Conservation (phyloP, 2,888 invertebrate species). For the Cephus rjabovi region DNA sequence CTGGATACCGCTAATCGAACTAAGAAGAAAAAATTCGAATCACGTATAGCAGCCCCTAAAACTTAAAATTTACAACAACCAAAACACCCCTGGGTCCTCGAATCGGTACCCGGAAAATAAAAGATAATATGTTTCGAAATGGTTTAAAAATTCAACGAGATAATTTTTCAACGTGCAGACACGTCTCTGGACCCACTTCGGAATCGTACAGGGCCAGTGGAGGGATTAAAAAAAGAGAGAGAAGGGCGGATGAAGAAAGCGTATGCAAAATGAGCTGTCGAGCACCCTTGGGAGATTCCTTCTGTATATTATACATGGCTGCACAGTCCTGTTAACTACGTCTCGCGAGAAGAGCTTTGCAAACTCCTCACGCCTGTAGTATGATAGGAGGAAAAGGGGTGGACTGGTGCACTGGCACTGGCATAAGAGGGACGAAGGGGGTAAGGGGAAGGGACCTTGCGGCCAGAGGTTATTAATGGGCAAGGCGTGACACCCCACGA, state of each 20-base stretch:
- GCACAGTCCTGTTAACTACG: constrained; percentile 53
- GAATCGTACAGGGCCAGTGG: no score
- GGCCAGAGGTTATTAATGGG: constrained; percentile 59
- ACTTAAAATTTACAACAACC: not conserved
- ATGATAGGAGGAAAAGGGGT: constrained; percentile 25
- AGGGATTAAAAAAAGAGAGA: no score
- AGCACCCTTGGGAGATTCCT: constrained; percentile 55
- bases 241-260: constrained; percentile 34
- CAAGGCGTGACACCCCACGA: constrained; percentile 58
- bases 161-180: not conserved
- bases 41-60: not conserved
- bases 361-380: constrained; percentile 58
- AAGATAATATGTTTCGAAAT: not conserved
- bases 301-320: constrained; percentile 55
- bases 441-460: constrained; percentile 30
- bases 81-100: not conserved
- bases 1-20: not conserved
- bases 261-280: constrained; percentile 60
- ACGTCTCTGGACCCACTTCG: not conserved
- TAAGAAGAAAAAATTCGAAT: not conserved
- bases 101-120: not conserved
- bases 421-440: constrained; percentile 25
- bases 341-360: constrained; percentile 56
- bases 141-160: not conserved
- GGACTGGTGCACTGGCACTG: constrained; percentile 16